Evolutionary conservation across 2,888 invertebrate genomes (phyloP).

Genomic region (Thecocarcelia acutangulata): DNA sequence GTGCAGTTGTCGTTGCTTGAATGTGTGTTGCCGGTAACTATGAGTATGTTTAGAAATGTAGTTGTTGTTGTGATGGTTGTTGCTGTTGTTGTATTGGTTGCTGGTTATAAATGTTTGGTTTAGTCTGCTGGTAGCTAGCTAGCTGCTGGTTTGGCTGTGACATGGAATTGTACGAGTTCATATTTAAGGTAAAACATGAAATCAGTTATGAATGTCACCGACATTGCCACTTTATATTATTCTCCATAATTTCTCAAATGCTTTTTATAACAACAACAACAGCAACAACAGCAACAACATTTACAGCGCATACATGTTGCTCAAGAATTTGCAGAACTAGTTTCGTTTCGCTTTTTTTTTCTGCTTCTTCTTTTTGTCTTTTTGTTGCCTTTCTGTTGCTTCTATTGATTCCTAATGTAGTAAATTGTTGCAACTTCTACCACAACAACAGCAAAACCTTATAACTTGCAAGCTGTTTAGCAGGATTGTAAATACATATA

Average conservation of each 20-base stretch:
- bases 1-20: neutral
- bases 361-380: neutral
- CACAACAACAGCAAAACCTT: neutral
- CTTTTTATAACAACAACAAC: neutral
- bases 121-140: neutral
- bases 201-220: constrained; percentile 70
- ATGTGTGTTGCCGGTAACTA: too few relatives aligned
- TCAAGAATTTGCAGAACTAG: constrained; percentile 56
- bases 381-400: constrained; percentile 5
- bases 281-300: constrained; percentile 5
- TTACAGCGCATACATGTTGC: constrained; percentile 1
- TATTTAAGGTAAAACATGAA: constrained; percentile 67
- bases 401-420: constrained; percentile 50
- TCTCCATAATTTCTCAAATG: constrained; percentile 25
- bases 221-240: constrained; percentile 62
- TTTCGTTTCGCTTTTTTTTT: constrained; percentile 27
- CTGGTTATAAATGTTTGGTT: neutral
- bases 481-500: constrained; percentile 47
- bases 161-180: constrained; percentile 58
- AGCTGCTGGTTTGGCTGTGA: constrained; percentile 14
- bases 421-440: constrained; percentile 20
- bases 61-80: neutral
- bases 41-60: too few relatives aligned
- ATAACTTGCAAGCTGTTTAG: constrained; percentile 38
- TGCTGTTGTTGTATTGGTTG: neutral